Evolutionary conservation across 2,888 invertebrate species (phyloP).

Genomic region (Cerceris ruficornis): DNA sequence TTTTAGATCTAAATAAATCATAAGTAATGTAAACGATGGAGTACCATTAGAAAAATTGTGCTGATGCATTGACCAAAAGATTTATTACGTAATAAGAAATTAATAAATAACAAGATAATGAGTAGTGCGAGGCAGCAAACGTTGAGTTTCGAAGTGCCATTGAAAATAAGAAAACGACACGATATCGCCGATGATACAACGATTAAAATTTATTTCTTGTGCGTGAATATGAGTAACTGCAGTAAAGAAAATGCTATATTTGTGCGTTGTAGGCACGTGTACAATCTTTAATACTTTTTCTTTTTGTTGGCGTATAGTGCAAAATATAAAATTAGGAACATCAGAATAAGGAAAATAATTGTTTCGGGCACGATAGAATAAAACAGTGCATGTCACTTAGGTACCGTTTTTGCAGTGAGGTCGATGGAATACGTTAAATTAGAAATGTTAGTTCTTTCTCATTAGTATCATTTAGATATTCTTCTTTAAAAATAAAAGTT

Average conservation of each 20-base stretch:
- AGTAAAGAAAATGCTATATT: slow-evolving; percentile 29
- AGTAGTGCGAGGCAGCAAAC: slow-evolving; percentile 25
- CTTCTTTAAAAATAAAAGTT: no score
- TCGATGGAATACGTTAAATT: slow-evolving; percentile 10
- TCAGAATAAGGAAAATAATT: slow-evolving; percentile 44
- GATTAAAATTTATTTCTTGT: slow-evolving; percentile 26
- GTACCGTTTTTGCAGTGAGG: slow-evolving; percentile 20
- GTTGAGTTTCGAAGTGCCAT: slow-evolving; percentile 21
- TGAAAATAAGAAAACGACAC: not conserved
- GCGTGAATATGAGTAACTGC: slow-evolving; percentile 32
- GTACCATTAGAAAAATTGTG: slow-evolving; percentile 7
- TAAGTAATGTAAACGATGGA: slow-evolving; percentile 10
- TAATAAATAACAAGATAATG: slow-evolving; percentile 12
- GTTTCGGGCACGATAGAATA: slow-evolving; percentile 20
- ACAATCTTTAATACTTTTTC: slow-evolving; percentile 44
- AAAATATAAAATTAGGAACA: slow-evolving; percentile 51
- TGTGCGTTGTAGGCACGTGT: slow-evolving; percentile 35
- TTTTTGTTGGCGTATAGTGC: slow-evolving; percentile 40
- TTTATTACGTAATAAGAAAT: not conserved
- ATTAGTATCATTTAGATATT: no score
- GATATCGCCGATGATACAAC: slow-evolving; percentile 27
- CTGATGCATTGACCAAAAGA: slow-evolving; percentile 1
- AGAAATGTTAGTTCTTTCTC: slow-evolving; percentile 4
- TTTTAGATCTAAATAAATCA: not conserved
- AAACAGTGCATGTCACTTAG: slow-evolving; percentile 17